These are phyloP conservation scores for Helostoma temminkii DNA, from an alignment of 2,797 vertebrate species.

Conservation along the genomic window DNA sequence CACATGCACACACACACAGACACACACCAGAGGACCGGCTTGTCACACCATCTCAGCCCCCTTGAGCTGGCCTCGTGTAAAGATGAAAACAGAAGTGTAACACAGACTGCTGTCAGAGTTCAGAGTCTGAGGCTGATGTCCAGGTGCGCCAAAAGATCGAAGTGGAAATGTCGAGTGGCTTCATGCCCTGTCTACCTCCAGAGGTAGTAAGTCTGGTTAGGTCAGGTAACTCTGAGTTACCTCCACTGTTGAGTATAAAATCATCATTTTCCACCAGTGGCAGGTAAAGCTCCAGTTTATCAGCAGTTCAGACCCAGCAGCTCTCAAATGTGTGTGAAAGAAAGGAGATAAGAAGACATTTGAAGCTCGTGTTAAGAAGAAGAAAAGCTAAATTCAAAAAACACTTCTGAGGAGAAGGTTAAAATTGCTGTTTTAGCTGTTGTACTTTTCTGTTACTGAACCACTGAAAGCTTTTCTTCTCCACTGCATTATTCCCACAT, in stretches of 20 bases:
- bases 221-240: no score
- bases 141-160: slow-evolving; percentile 15
- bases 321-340: slow-evolving; percentile 20
- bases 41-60: slow-evolving; percentile 3
- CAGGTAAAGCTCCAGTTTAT: slow-evolving; percentile 36
- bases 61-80: slow-evolving; percentile 15
- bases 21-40: background rate
- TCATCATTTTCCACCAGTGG: slow-evolving; percentile 3
- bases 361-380: slow-evolving; percentile 4
- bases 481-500: no score
- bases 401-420: slow-evolving; percentile 10
- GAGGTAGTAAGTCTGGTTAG: no score
- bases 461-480: slow-evolving; percentile 10
- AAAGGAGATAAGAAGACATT: slow-evolving; percentile 20
- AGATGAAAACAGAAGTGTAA: slow-evolving; percentile 43
- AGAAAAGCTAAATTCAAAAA: slow-evolving; percentile 19
- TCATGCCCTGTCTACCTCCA: slow-evolving; percentile 15
- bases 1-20: background rate
- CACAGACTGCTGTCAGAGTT: slow-evolving; percentile 12
- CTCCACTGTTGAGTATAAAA: slow-evolving; percentile 1
- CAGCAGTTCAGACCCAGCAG: slow-evolving; percentile 1
- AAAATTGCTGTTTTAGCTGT: background rate
- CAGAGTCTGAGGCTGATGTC: slow-evolving; percentile 5
- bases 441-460: background rate
- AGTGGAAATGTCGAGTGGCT: slow-evolving; percentile 4